Evolutionary conservation across 1,140 invertebrate species (phyloP).

Genomic region (Drosophila trapezifrons): DNA sequence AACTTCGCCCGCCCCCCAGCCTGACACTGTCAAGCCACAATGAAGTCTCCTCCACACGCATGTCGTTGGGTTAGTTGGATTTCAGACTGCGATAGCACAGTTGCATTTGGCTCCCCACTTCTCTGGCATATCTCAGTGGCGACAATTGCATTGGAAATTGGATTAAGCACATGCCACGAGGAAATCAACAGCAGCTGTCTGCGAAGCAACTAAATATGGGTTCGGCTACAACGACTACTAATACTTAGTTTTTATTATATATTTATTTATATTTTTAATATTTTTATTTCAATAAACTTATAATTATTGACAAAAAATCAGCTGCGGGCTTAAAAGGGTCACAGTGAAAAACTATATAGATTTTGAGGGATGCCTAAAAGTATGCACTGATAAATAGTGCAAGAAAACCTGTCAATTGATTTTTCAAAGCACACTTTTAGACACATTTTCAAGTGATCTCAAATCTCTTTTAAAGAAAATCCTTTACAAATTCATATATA

Average conservation of each 20-base stretch:
- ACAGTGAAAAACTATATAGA: no score
- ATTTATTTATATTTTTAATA: no score
- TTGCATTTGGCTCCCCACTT: conserved; percentile 16
- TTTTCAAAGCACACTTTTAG: background rate
- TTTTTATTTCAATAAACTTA: no score
- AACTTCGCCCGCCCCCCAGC: conserved; percentile 6
- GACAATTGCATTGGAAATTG: conserved; percentile 79
- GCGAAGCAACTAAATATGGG: conserved; percentile 5
- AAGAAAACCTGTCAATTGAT: background rate
- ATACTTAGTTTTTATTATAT: background rate
- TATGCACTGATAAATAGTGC: background rate
- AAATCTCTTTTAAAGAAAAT: background rate
- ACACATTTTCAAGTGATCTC: background rate
- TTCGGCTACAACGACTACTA: background rate
- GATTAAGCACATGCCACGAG: conserved; percentile 64
- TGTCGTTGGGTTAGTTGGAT: background rate
- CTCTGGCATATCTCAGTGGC: conserved; percentile 47
- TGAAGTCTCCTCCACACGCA: conserved; percentile 49
- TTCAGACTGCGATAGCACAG: background rate
- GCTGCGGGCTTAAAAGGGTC: no score
- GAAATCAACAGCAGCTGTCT: conserved; percentile 59
- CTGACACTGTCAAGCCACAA: conserved; percentile 61
- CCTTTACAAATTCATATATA: no score
- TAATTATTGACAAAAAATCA: no score
- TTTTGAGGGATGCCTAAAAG: no score